Base-by-base conservation (phyloP, 2,113 vertebrate genomes). In the Nesogale talazaci region DNA sequence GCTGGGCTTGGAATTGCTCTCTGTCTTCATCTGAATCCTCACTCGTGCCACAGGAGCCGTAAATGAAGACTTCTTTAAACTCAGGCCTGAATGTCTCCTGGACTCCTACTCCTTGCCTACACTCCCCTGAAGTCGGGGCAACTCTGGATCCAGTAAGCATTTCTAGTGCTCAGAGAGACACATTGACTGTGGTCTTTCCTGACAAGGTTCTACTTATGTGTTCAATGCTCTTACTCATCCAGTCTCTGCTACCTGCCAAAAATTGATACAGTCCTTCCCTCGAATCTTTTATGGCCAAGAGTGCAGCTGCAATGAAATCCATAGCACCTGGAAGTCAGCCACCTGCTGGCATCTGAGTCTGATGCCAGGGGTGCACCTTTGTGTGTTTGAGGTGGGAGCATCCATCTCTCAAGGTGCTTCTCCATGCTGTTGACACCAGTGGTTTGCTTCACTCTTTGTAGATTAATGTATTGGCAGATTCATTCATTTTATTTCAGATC, bases 211-310 rank as follows among this genome's bases (percentile, higher is more conserved):
- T 95, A 75, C 93, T 82, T 86, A 83, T 76, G 91, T 76, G 72
- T 93, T 97, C 94, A 93, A 70, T 95, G 69, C 57, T 52, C 46
- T 52, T 52, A 52, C 67, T 95, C 83, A 94, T 82, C 95, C 89
- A 91, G 76, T 56, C 91, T 94, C 86, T 93, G 94, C 88, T 95
- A 59, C 75, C 72, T 84, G 94, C 96, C 93, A 95, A 88, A 81
- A 92, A 92, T 93, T 96, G 96, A 97, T 96, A 97, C 97, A 98
- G 95, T 92, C 96, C 94, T 97, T 97, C 97, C 97, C 96, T 98
- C 96, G 96, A 83, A 92, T 96, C 93, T 97, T 96, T 96, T 96
- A 96, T 94, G 92, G 88, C 93, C 83, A 0, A 88, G 95, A 96
- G 92, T 93, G 93, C 87, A 82, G 90, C 93, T 94, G 90, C 72